Base-by-base conservation (phyloP, 2,888 invertebrate genomes). In the Aethes cnicana region DNA sequence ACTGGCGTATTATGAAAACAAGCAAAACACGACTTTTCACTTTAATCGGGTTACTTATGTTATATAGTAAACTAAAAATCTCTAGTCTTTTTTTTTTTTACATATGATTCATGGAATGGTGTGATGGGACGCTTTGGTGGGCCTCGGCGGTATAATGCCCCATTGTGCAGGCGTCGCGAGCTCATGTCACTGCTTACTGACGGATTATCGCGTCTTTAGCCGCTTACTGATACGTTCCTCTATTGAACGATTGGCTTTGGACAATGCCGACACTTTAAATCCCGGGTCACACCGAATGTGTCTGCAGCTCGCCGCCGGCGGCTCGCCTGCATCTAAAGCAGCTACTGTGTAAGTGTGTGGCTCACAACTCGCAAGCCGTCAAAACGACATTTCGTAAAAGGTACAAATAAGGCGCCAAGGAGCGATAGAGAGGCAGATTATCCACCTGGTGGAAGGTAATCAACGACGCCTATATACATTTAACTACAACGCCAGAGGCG, bases 181-280 rank as follows among this genome's bases (percentile, higher is more conserved):
- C 63, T 67, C 61, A 58, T 64, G 68, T 65, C 70, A 61, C 68
- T 72, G 62, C 72, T 68, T 69, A 68, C 72, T 85, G 84, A 87
- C 84, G 81, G 82, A 85, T 86, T 82, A 85, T 79, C 63, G 63
- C 59, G 58, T 68, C 71, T 70, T 81, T 74, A 82, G 73, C 75
- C 74, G 76, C 76, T 79, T 81, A 81, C 74, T 72, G 73, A 68
- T 73, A 67, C 66, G 58, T 60, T 56, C 61, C 62, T 64, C 66
- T 62, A 69, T 77, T 73, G 69, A 69, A 55, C 50, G 52, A 59
- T 58, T 55, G 55, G 62, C 65, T 75, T 76, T 72, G 48, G 61
- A 50, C 41, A 48, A 54, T 50, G 57, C 78, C 74, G 74, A 63
- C 50, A 23, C 32, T 47, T 55, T 50, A 56, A 54, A 42, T 44